Evolutionary conservation across 2,888 invertebrate species (phyloP), one percentile per base, ranked within the genome.

Genomic region (Scaptomyza reducta): DNA sequence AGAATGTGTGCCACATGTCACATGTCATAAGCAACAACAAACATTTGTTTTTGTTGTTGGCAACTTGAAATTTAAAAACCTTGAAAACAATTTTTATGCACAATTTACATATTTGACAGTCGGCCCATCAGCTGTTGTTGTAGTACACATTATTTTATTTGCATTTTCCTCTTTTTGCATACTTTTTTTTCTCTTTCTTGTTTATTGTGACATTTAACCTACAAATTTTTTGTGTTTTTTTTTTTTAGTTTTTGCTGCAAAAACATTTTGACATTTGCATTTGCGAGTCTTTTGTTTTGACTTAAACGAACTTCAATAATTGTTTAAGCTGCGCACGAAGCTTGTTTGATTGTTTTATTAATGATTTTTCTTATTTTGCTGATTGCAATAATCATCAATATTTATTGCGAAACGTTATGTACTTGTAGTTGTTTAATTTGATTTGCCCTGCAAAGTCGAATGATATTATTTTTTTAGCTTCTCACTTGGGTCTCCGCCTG

Each of bases 71-170:
- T n/a, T 22, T 53, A 51, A 57, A 25, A 55, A 18, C 63, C 66
- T 70, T 66, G 54, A 49, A 49, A 58, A 14, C 51, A 51, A 0
- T 31, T 31, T 31, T 10, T 10, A 6, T 41, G 41, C 44, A 61
- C 27, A 79, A 86, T 83, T 71, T 86, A 65, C 83, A 86, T 74
- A 86, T 70, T 86, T 86, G 82, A 74, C 83, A 79, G 66, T 47
- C 67, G n/a, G 54, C n/a, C 41, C 75, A 70, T 70, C 75, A 66
- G 55, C n/a, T n/a, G n/a, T n/a, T n/a, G 56, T 69, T 35, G 1
- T 10, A 10, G 22, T 10, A 31, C 6, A 31, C 27, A 27, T 63
- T 56, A 22, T 47, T 56, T 49, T 60, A 60, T 56, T 51, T 59
- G 64, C 73, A 69, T 42, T 50, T 33, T 33, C 13, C 4, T 22